Evolutionary conservation across 2,797 vertebrate species (phyloP), one percentile per base, ranked within the genome.

Genomic region (Champsocephalus gunnari): DNA sequence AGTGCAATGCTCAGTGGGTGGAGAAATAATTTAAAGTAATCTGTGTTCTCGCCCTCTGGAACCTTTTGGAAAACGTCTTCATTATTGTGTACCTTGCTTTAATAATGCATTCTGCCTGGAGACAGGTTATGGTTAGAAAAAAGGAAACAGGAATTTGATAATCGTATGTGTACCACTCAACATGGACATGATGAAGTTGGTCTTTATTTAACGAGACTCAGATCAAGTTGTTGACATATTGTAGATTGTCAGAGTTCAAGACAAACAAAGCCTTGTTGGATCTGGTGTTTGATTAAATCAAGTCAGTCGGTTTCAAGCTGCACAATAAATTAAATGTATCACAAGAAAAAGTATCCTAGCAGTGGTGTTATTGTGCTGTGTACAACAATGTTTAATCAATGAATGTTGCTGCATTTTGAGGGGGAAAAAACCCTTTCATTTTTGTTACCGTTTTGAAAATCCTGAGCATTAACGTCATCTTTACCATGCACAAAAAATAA

Each of bases 401-500:
- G 57, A 50, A 70, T 21, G n/a, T 49, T 12, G 55, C 38, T 8
- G 9, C 65, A 4, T 47, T 59, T 56, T 12, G 19, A 17, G 7
- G 44, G 13, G 50, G 3, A 19, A 65, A 62, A 71, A 41, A 1
- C 3, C 56, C 34, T 71, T 21, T 4, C 34, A 38, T 41, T 66
- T 55, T 32, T 16, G 1, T 66, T 59, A 58, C 19, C 48, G 2
- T 65, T 68, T 45, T 16, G 17, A 65, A 64, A 65, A 66, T 83
- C 87, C 87, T 84, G 88, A 89, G 89, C 59, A 43, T 80, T 19
- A 51, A 65, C 60, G 38, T 69, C 47, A 47, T 43, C 19, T 55
- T 48, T 59, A 75, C 12, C 3, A 50, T 12, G 69, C 65, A 60
- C 17, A 13, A 61, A 79, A 66, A 77, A 80, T 58, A 77, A 75